Base-by-base conservation (phyloP, 2,797 vertebrate genomes). In the Myotis vivesi region DNA sequence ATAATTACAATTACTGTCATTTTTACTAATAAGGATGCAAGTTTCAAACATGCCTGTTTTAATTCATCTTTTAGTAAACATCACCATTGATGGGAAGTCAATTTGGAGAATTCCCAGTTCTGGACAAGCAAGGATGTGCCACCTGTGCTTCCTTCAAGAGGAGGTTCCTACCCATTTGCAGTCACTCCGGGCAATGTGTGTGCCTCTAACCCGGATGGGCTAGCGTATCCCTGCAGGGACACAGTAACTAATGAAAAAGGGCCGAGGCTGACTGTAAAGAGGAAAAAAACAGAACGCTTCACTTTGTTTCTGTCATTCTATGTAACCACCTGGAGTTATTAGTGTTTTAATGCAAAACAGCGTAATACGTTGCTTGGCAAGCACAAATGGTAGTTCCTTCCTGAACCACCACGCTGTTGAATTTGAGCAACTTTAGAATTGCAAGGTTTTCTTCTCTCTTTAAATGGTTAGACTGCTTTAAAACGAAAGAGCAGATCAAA, bases 141-240 rank as follows among this genome's bases (percentile, higher is more conserved):
- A 5, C 33, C 10, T 7, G 41, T 25, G 41, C 44, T 23, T 77
- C 28, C 30, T 4, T 2, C 2, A 4, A 22, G 28, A 20, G 36
- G 44, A 38, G 2, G 33, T 8, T 13, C 33, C 25, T 7, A 8
- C 5, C 23, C 80, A 28, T 11, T n/a, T 5, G 22, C 0, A 3
- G 55, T 59, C 69, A 7, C 16, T 17, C 2, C 0, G 0, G 76
- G 57, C 38, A 2, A 12, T 2, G 5, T 11, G 59, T 28, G 33
- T 1, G 20, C 51, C 62, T 8, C 33, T 51, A 33, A 80, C 33
- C 33, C 75, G 28, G 22, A 28, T 1, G 64, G 51, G 73, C 23
- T 44, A 10, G 53, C 0, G 3, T 30, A 1, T 69, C 55, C 41
- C 62, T 16, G 3, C 2, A 22, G 41, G 59, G 66, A 73, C 36